Conservation (phyloP, 2,113 vertebrate genomes). For the Probosciger aterrimus region DNA sequence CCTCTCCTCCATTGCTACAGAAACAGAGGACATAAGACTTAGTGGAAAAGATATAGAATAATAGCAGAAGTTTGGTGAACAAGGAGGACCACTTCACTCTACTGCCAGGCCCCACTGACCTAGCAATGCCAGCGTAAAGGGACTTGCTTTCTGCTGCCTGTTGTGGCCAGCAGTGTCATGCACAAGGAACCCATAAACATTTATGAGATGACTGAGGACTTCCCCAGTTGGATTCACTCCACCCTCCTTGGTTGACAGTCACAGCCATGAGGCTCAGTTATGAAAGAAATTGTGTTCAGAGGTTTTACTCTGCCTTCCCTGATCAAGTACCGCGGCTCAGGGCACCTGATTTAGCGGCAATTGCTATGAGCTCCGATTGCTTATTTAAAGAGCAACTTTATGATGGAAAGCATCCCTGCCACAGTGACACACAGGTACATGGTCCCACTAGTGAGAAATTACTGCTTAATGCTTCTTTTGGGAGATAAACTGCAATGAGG, state of each 20-base stretch:
- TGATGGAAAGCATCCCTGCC: not conserved
- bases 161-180: not conserved
- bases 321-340: not conserved
- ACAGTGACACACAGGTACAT: not conserved
- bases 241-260: not conserved
- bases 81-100: not conserved
- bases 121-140: not conserved
- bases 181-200: not conserved
- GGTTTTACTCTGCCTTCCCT: not conserved
- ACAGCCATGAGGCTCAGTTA: not conserved
- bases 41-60: not conserved
- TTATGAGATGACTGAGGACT: not conserved
- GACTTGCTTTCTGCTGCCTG: not conserved
- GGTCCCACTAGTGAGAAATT: not conserved
- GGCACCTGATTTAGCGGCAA: not conserved
- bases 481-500: not conserved
- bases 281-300: not conserved
- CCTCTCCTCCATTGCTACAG: constrained; percentile 90
- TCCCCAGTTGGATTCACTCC: not conserved
- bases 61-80: not conserved
- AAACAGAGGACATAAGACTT: not conserved
- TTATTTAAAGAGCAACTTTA: not conserved
- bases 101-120: not conserved
- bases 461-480: not conserved
- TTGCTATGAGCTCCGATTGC: not conserved